A percentile compares a stretch with the other conserved stretches of the same genome.
phyloP scores from a whole-genome alignment of 2,797 vertebrate species.

The Acanthis flammea region DNA sequence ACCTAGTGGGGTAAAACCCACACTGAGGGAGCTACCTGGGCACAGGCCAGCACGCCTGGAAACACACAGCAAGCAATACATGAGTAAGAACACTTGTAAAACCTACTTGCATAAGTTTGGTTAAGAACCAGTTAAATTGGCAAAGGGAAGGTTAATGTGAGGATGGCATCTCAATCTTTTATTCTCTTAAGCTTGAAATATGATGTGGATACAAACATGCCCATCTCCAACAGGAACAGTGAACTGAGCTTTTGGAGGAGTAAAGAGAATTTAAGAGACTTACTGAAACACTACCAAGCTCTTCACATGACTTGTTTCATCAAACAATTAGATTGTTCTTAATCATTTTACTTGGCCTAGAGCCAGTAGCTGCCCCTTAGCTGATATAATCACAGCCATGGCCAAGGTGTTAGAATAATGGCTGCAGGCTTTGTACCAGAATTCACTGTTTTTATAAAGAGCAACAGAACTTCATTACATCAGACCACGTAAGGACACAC shows the following conservation, averaged over 20 bases:
- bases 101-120: not conserved
- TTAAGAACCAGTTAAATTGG: not conserved
- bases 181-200: not conserved
- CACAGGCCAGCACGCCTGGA: not conserved
- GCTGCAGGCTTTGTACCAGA: not conserved
- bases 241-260: not conserved
- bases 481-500: not conserved
- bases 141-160: not conserved
- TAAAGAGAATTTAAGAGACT: not conserved
- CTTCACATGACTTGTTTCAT: not conserved
- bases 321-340: not conserved
- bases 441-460: not conserved
- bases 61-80: not conserved
- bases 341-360: not conserved
- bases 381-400: fast-evolving
- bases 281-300: not conserved
- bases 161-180: not conserved
- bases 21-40: not conserved
- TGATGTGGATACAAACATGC: not conserved
- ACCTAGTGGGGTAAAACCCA: not conserved
- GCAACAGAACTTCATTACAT: not conserved
- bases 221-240: not conserved
- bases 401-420: not conserved
- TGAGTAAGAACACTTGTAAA: not conserved
- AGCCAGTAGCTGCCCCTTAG: not conserved